Percentiles rank a stretch among this genome's conserved stretches.
phyloP scores from a whole-genome alignment of 2,113 vertebrate genomes.

The Sciurus niger region DNA sequence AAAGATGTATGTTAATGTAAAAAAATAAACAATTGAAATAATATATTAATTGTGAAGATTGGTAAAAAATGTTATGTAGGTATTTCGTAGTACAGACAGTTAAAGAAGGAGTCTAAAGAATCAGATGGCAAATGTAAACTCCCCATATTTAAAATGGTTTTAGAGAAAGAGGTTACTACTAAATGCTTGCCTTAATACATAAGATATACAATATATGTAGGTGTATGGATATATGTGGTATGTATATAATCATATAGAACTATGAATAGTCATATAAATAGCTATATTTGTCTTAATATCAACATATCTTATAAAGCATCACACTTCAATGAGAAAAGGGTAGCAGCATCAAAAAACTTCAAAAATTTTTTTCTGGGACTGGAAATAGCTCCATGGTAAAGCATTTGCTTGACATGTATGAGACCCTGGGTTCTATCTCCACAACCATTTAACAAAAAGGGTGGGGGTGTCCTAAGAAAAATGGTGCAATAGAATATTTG shows the following conservation, averaged over 20 bases:
- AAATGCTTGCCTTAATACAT: not conserved
- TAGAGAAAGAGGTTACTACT: not conserved
- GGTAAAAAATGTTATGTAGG: not conserved
- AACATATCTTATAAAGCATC: not conserved
- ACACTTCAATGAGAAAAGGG: not conserved
- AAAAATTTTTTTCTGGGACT: not conserved
- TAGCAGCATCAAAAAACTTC: not conserved
- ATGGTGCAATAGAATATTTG: not conserved
- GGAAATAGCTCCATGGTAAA: not conserved
- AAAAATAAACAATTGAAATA: not conserved
- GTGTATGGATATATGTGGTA: not conserved
- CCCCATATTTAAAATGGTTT: not conserved
- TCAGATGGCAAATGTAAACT: no score
- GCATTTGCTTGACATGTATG: not conserved
- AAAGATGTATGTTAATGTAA: not conserved
- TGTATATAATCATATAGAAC: not conserved
- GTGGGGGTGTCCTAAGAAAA: not conserved
- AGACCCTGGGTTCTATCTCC: not conserved
- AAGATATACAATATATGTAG: not conserved
- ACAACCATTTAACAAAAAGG: no score
- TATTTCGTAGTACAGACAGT: not conserved
- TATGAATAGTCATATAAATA: not conserved
- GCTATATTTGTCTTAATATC: not conserved
- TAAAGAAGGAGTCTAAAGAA: not conserved
- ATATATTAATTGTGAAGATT: not conserved